phyloP scores from a whole-genome alignment of 2,888 invertebrate genomes.

The Sisyra terminalis region DNA sequence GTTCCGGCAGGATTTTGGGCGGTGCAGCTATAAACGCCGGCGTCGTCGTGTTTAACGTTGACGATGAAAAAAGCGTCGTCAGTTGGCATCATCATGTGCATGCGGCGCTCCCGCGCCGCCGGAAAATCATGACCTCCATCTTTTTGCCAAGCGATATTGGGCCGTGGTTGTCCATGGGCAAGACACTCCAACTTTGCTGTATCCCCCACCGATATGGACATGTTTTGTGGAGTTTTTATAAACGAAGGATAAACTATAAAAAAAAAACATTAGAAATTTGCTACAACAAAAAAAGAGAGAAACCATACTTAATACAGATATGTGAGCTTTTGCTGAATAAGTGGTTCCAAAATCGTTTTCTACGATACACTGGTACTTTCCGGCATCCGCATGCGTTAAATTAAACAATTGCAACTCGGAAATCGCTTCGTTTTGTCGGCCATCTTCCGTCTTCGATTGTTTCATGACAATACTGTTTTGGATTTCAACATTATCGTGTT shows the following conservation, averaged over 20 bases:
- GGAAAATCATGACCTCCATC: constrained; percentile 90
- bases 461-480: constrained; percentile 27
- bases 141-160: constrained; percentile 81
- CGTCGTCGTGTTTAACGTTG: constrained; percentile 76
- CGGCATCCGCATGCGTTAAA: constrained; percentile 66
- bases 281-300: too few species aligned
- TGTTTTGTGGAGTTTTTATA: constrained; percentile 65
- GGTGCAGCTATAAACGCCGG: constrained; percentile 86
- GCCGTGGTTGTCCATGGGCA: constrained; percentile 74
- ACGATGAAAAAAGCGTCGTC: constrained; percentile 88
- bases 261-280: constrained; percentile 2
- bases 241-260: constrained; percentile 66
- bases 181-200: constrained; percentile 83
- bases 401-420: constrained; percentile 59
- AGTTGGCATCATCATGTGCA: constrained; percentile 84
- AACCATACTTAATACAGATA: constrained; percentile 47
- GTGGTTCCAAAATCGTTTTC: constrained; percentile 78
- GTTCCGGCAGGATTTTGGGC: constrained; percentile 82
- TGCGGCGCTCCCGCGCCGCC: constrained; percentile 80
- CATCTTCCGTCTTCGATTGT: constrained; percentile 29
- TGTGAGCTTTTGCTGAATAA: constrained; percentile 71
- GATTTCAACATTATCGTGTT: constrained; percentile 61
- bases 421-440: constrained; percentile 45
- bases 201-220: constrained; percentile 69
- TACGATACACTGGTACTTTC: constrained; percentile 85